Evolutionary conservation across 2,888 invertebrate genomes (phyloP), one percentile per base, ranked within the genome.

Genomic region (Campoplex nolae): DNA sequence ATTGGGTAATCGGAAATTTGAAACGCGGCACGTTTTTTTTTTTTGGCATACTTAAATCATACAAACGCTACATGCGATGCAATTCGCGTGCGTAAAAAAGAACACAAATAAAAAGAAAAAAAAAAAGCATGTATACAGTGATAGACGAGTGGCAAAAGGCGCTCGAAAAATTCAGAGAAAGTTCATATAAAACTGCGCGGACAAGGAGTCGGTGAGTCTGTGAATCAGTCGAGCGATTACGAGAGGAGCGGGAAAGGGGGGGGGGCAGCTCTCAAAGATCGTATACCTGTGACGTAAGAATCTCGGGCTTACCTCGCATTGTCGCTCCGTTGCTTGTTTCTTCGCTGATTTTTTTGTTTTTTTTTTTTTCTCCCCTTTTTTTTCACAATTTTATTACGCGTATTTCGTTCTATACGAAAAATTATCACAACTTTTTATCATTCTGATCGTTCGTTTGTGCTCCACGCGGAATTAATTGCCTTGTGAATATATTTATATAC

Each of bases 151-250:
- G 45, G 77, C 70, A 67, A 78, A 54, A 58, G 73, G 76, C 70
- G 70, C 51, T 83, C 84, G 84, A 83, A 83, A 68, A 91, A 92
- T 91, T 88, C 90, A 93, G 93, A 92, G 93, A 93, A 94, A 93
- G 93, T 93, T 88, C 86, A 80, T 86, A 89, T 91, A 86, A 90
- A 92, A 90, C 68, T 65, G 74, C 38, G 38, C 38, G 38, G 58
- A 56, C 28, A 73, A 85, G 85, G 70, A 75, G 73, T 58, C 90
- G 90, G 89, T 77, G 91, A 90, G 90, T 90, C 91, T 90, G 90
- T 90, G 83, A 76, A 79, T 71, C 65, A 73, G 67, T 42, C 65
- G 54, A 65, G 28, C 11, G 70, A 86, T 62, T 23, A 85, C 86
- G 85, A 85, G 85, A 79, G 67, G 28, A 56, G 51, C 23, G 38